Percentiles rank a stretch among this genome's conserved stretches.
Evolutionary conservation across 2,888 invertebrate genomes (phyloP).

Genomic region (Aphodius sticticus): DNA sequence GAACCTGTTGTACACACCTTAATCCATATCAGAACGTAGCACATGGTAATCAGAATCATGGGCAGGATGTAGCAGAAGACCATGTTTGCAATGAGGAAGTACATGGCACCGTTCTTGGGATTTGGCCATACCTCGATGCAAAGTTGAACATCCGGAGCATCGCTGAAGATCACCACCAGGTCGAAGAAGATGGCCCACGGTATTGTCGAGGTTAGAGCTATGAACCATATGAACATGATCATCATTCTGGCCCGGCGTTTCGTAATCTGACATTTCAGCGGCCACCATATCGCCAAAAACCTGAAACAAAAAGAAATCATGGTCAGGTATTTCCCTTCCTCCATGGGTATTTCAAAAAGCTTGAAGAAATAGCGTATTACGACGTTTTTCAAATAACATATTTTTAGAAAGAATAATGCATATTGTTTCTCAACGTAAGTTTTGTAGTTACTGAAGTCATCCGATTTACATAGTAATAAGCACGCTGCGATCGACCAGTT

Average conservation of each 20-base stretch:
- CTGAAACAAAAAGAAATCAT: slow-evolving; percentile 65
- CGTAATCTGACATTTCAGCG: slow-evolving; percentile 89
- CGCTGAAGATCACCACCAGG: slow-evolving; percentile 75
- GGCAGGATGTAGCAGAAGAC: slow-evolving; percentile 91
- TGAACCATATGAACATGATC: slow-evolving; percentile 90
- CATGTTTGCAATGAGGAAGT: slow-evolving; percentile 89
- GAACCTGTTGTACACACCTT: slow-evolving; percentile 59
- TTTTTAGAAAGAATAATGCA: too few relatives aligned
- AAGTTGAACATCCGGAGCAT: slow-evolving; percentile 77
- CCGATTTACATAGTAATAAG: background rate
- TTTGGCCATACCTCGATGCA: slow-evolving; percentile 90
- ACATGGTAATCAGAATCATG: slow-evolving; percentile 88
- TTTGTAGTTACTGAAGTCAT: too few relatives aligned
- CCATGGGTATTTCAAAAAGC: background rate
- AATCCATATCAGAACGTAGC: slow-evolving; percentile 92
- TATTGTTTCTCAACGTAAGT: too few relatives aligned
- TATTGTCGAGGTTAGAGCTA: slow-evolving; percentile 83
- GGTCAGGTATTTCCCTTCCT: too few relatives aligned
- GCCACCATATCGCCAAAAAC: slow-evolving; percentile 96
- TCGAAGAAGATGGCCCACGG: slow-evolving; percentile 94
- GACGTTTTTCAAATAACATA: too few relatives aligned
- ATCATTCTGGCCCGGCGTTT: slow-evolving; percentile 86
- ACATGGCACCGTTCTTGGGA: slow-evolving; percentile 80
- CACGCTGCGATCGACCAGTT: background rate
- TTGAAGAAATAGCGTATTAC: too few relatives aligned